Percentiles rank a stretch among this genome's conserved stretches.
phyloP scores from a whole-genome alignment of 2,113 vertebrate genomes.

The Taxidea taxus region DNA sequence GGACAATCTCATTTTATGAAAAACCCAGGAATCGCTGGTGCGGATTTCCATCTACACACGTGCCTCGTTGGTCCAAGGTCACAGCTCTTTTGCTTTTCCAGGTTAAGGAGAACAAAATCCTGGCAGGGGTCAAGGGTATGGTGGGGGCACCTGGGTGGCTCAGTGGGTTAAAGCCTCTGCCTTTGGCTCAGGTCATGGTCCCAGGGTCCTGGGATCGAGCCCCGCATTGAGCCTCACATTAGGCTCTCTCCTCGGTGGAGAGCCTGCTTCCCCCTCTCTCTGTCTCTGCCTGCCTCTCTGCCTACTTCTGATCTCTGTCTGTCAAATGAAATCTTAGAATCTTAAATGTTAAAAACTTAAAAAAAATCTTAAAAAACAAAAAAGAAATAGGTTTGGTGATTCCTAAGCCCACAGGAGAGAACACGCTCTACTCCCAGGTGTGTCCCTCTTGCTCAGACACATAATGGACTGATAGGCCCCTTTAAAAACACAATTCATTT shows the following conservation, averaged over 20 bases:
- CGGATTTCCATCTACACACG: slow-evolving; percentile 70
- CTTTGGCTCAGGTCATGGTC: no score
- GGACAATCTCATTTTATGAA: slow-evolving; percentile 57
- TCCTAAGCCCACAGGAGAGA: slow-evolving; percentile 77
- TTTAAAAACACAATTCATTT: slow-evolving; percentile 59
- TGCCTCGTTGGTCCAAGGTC: slow-evolving; percentile 70
- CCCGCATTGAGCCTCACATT: no score
- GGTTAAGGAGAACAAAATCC: slow-evolving; percentile 76
- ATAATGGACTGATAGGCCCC: slow-evolving; percentile 68
- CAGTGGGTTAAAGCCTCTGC: no score
- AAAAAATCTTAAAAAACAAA: no score
- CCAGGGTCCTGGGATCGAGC: no score
- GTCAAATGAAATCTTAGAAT: no score
- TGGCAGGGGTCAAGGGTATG: slow-evolving; percentile 41
- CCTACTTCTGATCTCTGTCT: no score
- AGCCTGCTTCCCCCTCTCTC: no score
- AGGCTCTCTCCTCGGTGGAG: no score
- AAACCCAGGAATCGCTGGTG: slow-evolving; percentile 72
- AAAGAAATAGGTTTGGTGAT: slow-evolving; percentile 70
- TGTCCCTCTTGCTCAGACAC: slow-evolving; percentile 74
- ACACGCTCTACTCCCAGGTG: slow-evolving; percentile 71
- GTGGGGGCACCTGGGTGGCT: no score
- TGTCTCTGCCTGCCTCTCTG: no score
- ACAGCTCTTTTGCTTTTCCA: slow-evolving; percentile 54
- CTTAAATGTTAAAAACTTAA: no score